These are phyloP conservation scores for Porphyrio hochstetteri DNA, from an alignment of 2,113 vertebrate genomes.

Conservation along the genomic window DNA sequence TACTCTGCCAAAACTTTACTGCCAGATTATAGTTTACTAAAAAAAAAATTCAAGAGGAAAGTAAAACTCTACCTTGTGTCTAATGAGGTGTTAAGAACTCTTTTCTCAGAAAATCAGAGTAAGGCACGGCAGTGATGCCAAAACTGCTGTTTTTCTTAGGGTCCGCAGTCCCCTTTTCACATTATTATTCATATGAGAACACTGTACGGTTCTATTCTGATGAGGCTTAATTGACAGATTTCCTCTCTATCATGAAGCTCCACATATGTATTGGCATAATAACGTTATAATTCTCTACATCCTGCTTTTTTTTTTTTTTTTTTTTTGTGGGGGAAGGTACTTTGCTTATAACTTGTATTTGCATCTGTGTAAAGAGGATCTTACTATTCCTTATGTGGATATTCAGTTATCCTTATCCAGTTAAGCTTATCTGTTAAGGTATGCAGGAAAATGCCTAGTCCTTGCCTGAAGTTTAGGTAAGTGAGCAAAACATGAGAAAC, in stretches of 20 bases:
- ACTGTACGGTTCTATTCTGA: neutral
- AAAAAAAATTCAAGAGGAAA: neutral
- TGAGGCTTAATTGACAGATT: neutral
- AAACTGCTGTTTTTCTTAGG: neutral
- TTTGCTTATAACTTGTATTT: neutral
- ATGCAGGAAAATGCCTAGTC: neutral
- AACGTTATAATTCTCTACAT: neutral
- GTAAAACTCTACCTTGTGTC: neutral
- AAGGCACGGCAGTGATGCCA: neutral
- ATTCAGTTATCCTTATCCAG: neutral
- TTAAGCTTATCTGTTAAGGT: neutral
- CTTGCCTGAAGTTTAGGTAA: neutral
- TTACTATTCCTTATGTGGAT: neutral
- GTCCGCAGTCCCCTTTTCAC: neutral
- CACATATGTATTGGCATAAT: neutral
- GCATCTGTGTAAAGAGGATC: neutral
- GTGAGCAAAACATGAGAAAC: neutral
- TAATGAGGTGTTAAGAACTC: neutral
- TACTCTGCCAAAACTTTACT: slow-evolving; percentile 21
- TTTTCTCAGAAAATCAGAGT: neutral
- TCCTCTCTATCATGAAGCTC: neutral
- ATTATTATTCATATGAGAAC: neutral
- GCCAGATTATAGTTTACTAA: slow-evolving; percentile 33
- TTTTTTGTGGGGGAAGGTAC: too few species aligned
- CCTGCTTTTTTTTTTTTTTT: neutral